Conservation (phyloP, 2,888 invertebrate species). For the Plagodis dolabraria region DNA sequence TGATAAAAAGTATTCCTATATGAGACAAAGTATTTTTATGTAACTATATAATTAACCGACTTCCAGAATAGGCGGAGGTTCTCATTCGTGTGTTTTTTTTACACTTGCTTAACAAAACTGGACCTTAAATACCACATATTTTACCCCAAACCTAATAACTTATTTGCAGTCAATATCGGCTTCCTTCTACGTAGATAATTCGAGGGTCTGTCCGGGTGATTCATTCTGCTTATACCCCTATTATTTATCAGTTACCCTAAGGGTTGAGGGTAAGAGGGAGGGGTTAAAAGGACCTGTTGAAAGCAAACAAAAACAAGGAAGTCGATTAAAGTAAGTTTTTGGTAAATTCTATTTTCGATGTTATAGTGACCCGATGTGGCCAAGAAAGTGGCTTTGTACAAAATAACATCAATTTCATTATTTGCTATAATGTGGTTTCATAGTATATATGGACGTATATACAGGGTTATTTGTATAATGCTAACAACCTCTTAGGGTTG, state of each 20-base stretch:
- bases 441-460: no score
- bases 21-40: no score
- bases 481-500: no score
- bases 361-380: background rate
- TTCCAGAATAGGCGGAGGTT: no score
- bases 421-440: no score
- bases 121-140: background rate
- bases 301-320: conserved; percentile 7
- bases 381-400: background rate
- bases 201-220: conserved; percentile 3
- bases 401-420: no score
- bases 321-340: conserved; percentile 1
- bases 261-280: background rate
- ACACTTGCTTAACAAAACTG: no score
- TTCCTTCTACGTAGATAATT: conserved; percentile 11
- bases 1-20: no score
- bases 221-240: conserved; percentile 7
- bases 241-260: conserved; percentile 6
- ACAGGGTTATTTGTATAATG: no score
- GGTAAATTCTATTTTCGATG: conserved; percentile 1
- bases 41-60: no score
- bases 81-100: no score
- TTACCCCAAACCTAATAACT: conserved; percentile 10
- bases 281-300: conserved; percentile 13
- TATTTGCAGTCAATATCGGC: conserved; percentile 16